Evolutionary conservation across 2,113 vertebrate genomes (phyloP), one percentile per base, ranked within the genome.

Genomic region (Bufo gargarizans): DNA sequence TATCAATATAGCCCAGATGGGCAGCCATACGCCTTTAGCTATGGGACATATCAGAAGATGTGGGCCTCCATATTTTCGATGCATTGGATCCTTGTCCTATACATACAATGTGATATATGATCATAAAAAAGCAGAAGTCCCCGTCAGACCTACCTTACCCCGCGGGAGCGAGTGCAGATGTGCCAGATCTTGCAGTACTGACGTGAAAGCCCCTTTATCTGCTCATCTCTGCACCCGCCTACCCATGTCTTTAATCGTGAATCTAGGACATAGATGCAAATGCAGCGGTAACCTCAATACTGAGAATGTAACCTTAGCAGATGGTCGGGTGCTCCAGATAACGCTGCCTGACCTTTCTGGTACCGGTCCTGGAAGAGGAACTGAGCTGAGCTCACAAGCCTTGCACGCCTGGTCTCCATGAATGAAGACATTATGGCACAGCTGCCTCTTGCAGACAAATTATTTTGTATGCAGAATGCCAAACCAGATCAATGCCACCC

Each of bases 191-290:
- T 11, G 12, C 8, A 74, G 9, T 22, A n/a, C 49, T 33, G 20
- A 69, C 33, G 45, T 63, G 43, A 85, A 61, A 76, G 56, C 53
- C 55, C 55, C 84, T 58, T 76, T 85, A 59, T 82, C 79, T 88
- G 67, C 67, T 82, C 77, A 63, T 65, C 65, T n/a, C 77, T 72
- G 45, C 12, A 9, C 49, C 78, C 86, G 63, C 86, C 86, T 87
- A 87, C 77, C 77, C 16, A 63, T 6, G 22, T 58, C 86, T 82
- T 71, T 4, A n/a, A 74, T 45, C 19, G n/a, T 53, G 33, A 82
- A 88, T 88, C 78, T 88, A 69, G 79, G 79, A 82, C 86, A 87
- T 20, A 22, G 14, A 88, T 88, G 69, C 79, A 82, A 43, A 86
- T 78, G n/a, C 47, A 43, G 76, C 65, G 49, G 76, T 59, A 22